Evolutionary conservation across 2,797 vertebrate species (phyloP), one percentile per base, ranked within the genome.

Genomic region (Sparus aurata): DNA sequence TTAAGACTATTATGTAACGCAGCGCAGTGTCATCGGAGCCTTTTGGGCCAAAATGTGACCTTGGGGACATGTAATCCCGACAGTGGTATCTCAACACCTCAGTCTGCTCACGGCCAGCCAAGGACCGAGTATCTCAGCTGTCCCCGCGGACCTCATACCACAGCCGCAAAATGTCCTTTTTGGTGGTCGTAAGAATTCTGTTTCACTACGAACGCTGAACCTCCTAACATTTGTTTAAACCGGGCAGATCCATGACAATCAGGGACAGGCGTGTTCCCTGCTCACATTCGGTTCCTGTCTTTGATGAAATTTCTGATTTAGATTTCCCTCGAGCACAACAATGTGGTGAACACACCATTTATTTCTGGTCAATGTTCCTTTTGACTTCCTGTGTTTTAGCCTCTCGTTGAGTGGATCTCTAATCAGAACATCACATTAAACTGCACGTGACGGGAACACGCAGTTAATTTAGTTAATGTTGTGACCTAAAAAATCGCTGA

Each of bases 11-110:
- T 85, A 81, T 80, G 65, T 83, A 81, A 83, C 6, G 70, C 71
- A 3, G 46, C 69, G 73, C 64, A 25, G 50, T 81, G 84, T 84
- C 85, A 92, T 73, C 43, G 3, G 83, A 89, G 65, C 74, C 80
- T 38, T 57, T 78, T 72, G 25, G 71, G 82, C 77, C 74, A 80
- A 73, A 74, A 61, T 79, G 74, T 82, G 84, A 79, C 84, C 86
- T 77, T 60, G 69, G 72, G 53, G 81, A 90, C 75, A 90, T 70
- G 70, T 62, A 85, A 81, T 89, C 84, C 75, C 64, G 5, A 17
- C 58, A 20, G 64, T 52, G 79, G 79, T 43, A 84, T 85, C 71
- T 72, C 70, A 82, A 43, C 71, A 70, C 63, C 50, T 72, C 69
- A 12, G 60, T 67, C 22, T 62, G 49, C 38, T 70, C 50, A 61